Base-by-base conservation (phyloP, 2,888 invertebrate genomes). In the Ormia ochracea region DNA sequence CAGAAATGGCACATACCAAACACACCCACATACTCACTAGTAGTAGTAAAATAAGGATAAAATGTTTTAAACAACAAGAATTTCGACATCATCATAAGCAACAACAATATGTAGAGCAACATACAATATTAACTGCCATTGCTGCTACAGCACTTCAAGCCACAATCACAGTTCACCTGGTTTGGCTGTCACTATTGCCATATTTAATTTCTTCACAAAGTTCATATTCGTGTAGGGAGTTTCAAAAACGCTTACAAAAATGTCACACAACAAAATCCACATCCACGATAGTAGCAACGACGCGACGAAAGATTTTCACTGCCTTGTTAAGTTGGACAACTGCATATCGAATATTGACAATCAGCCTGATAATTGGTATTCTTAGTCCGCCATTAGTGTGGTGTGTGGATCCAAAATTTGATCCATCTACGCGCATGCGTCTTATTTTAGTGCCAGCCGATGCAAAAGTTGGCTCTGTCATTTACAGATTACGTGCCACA, bases 401-500 rank as follows among this genome's bases (percentile, higher is more conserved):
- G 78, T 85, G 90, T 84, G 93, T 94, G 86, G 94, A 94, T 88
- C 96, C 96, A 70, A 93, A 94, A 87, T 96, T 96, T 91, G 96
- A 96, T 90, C 93, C 94, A 78, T 93, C 94, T 85, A 95, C 96
- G 83, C 92, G 94, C 85, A 95, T 96, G 93, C 92, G 94, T 86
- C 92, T 95, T 83, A 94, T 96, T 81, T 91, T 96, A 73, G 93
- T 96, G 76, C 96, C 96, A 69, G 93, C 95, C 59, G 96, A 96
- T 89, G 95, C 95, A 56, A 92, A 94, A 85, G 93, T 95, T 84
- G 95, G 95, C 85, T 94, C 96, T 70, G 94, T 96, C 87, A 94
- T 97, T 90, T 97, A 96, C 91, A 92, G 96, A 85, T 92, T 97
- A 84, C 93, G 96, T 86, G 96, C 96, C 81, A 94, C 94, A 83